Base-by-base conservation (phyloP, 2,797 vertebrate genomes). In the Pseudochromis fuscus region DNA sequence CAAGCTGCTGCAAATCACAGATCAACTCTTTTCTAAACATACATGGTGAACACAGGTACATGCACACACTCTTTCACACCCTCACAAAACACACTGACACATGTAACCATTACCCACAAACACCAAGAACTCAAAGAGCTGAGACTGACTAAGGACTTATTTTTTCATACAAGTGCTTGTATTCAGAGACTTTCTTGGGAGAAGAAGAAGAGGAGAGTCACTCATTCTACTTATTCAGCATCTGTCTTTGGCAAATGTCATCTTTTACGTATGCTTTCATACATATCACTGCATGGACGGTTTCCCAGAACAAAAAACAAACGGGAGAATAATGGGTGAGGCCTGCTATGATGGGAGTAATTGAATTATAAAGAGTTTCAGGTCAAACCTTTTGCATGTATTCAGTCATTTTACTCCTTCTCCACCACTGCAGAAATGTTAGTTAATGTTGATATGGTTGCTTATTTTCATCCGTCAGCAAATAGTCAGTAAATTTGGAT, bases 211-310 rank as follows among this genome's bases (percentile, higher is more conserved):
- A 67, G 31, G 28, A 42, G 59, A 65, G 25, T 30, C 12, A 10
- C 21, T 62, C 49, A 25, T 31, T 65, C 69, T 68, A 28, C 61
- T 60, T 1, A n/a, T 45, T 75, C 53, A 46, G 4, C 58, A 59
- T 79, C 71, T 61, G 46, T 60, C 30, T 63, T 75, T 55, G 30
- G 59, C 35, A 70, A 80, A 72, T 56, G 46, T 66, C 53, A 42
- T 71, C 40, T 46, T 72, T 77, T 77, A 46, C 48, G 67, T 58
- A 6, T 23, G 68, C 73, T 90, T 67, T 94, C 92, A 92, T 89
- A 94, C 92, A 94, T 92, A 95, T 94, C 93, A 95, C 86, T 94
- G 95, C 95, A 96, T 95, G 95, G 92, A 93, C 90, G 88, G 80
- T 90, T 94, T 89, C 85, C 46, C 65, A 79, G 78, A 82, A 69